Evolutionary conservation across 2,888 invertebrate species (phyloP), one percentile per base, ranked within the genome.

Genomic region (Heliconius charithonia): DNA sequence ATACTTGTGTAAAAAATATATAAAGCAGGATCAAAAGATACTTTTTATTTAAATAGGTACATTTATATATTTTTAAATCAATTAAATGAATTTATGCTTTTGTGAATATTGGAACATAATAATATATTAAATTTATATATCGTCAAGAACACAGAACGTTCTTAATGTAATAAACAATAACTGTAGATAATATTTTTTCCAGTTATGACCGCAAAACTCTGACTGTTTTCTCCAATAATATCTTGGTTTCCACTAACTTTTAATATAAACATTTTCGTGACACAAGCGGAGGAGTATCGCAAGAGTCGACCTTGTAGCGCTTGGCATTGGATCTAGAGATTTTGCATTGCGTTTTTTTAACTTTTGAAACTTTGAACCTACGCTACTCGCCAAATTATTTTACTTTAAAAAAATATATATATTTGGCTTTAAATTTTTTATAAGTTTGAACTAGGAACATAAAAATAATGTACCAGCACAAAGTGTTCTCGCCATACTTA

Each of bases 291-390:
- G 41, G 37, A 67, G n/a, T 86, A 87, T 87, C 87, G 91, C 90
- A 91, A 93, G 90, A 89, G 22, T 22, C 86, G 90, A 91, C 93
- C 93, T 93, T 93, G 92, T 84, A 81, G 80, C 81, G 87, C 87
- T 88, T 93, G 92, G 92, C 93, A 94, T 93, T 93, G 94, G 88
- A 85, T 85, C 82, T 85, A 85, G 84, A 85, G 90, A 91, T 92
- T 92, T 92, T 89, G 86, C 89, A 90, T 90, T 84, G 83, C 84
- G 86, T 87, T 90, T 89, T 87, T 84, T 86, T 88, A 84, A 84
- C 82, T 84, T 82, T 81, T 81, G 81, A 82, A 82, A 82, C 81
- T 80, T 80, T 76, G 80, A 85, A 89, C 85, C 86, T 89, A 83
- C 86, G 9, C 13, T 10, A 72, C 56, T n/a, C 32, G 13, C 37